Conservation (phyloP, 2,888 invertebrate species). For the Andrena marginata region DNA sequence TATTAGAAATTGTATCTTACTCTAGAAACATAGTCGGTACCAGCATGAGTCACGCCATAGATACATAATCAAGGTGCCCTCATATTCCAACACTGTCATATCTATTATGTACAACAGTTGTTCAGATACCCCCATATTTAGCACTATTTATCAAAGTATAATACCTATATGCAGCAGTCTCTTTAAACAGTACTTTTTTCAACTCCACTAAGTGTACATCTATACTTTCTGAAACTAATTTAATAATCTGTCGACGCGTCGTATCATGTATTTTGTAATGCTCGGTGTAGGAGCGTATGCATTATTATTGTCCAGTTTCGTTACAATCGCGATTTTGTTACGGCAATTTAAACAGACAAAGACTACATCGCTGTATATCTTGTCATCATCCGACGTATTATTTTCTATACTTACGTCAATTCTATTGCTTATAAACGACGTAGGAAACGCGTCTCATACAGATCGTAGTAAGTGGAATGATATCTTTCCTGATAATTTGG, state of each 20-base stretch:
- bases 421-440: conserved; percentile 51
- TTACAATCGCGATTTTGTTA: conserved; percentile 72
- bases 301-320: conserved; percentile 74
- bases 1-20: conserved; percentile 13
- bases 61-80: conserved; percentile 59
- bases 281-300: conserved; percentile 71
- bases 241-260: background rate
- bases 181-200: conserved; percentile 43
- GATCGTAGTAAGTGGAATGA: conserved; percentile 21
- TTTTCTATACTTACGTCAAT: conserved; percentile 67
- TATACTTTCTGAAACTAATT: background rate
- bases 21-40: conserved; percentile 19
- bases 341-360: conserved; percentile 64
- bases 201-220: conserved; percentile 13
- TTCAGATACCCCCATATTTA: conserved; percentile 57
- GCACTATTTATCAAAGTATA: conserved; percentile 24
- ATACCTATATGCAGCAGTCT: conserved; percentile 27
- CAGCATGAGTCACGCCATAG: conserved; percentile 41
- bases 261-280: conserved; percentile 73
- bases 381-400: conserved; percentile 77
- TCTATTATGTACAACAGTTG: conserved; percentile 43
- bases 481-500: background rate
- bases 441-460: conserved; percentile 21
- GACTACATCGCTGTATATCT: conserved; percentile 69
- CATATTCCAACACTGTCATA: conserved; percentile 67